These are phyloP conservation scores for Cerastoderma edule DNA, from an alignment of 2,888 invertebrate species.

Conservation along the genomic window DNA sequence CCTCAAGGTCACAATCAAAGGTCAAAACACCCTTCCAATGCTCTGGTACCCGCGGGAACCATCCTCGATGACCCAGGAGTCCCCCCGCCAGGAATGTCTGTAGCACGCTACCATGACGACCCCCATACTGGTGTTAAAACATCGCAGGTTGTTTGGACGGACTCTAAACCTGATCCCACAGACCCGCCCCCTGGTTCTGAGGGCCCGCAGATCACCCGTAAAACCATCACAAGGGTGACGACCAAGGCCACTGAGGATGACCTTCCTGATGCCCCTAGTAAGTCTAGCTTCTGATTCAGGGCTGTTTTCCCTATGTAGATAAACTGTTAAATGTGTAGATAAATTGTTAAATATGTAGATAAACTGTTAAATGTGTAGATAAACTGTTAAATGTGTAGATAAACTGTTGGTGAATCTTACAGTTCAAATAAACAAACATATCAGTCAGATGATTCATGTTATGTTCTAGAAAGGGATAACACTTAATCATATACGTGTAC, in stretches of 20 bases:
- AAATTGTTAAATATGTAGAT: too few species aligned
- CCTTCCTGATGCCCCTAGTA: slow-evolving; percentile 73
- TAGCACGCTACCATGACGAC: slow-evolving; percentile 73
- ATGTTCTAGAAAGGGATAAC: too few species aligned
- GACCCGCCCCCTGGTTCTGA: slow-evolving; percentile 71
- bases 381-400: too few species aligned
- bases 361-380: too few species aligned
- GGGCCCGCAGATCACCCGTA: slow-evolving; percentile 74
- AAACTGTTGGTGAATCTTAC: too few species aligned
- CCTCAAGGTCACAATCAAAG: slow-evolving; percentile 35
- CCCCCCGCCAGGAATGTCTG: slow-evolving; percentile 70
- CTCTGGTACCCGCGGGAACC: slow-evolving; percentile 63
- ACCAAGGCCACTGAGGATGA: slow-evolving; percentile 70
- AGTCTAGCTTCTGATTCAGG: too few species aligned
- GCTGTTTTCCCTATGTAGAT: too few species aligned
- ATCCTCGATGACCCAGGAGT: slow-evolving; percentile 68
- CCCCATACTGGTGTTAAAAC: slow-evolving; percentile 72
- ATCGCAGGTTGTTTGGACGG: slow-evolving; percentile 77
- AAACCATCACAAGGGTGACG: slow-evolving; percentile 76
- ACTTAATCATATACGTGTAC: too few species aligned
- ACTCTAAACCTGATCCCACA: slow-evolving; percentile 72
- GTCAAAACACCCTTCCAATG: slow-evolving; percentile 25
- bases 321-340: too few species aligned
- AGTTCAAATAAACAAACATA: too few species aligned
- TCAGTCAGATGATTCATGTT: too few species aligned